Evolutionary conservation across 30 jellyfish, hydroid and myxozoan species (phyloP).

Genomic region (Aurelia sp.): DNA sequence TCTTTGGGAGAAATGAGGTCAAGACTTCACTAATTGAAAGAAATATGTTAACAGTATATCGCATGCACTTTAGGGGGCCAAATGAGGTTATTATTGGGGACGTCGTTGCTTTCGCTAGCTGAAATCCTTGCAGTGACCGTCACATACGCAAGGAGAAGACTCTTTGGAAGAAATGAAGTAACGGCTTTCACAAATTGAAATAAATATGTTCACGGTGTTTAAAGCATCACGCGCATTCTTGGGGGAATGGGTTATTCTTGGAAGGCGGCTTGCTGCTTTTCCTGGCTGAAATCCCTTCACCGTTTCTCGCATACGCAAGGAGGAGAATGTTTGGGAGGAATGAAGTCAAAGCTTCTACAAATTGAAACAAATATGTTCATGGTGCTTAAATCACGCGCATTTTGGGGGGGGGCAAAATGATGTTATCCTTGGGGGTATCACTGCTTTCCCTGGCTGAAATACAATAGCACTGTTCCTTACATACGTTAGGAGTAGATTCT

Average conservation of each 20-base stretch:
- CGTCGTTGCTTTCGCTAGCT: constrained; percentile 40
- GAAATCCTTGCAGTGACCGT: constrained; percentile 31
- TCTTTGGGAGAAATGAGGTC: too few species aligned
- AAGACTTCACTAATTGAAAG: too few species aligned
- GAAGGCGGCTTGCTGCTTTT: constrained; percentile 46
- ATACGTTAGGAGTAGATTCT: too few species aligned
- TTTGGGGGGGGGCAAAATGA: constrained; percentile 59
- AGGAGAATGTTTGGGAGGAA: too few species aligned
- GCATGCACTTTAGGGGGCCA: constrained; percentile 58
- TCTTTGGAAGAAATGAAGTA: neutral
- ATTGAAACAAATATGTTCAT: too few species aligned
- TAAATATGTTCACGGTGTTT: too few species aligned
- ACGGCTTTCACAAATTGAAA: neutral
- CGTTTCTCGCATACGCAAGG: neutral
- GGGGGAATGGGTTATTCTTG: constrained; percentile 53
- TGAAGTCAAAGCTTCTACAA: too few species aligned
- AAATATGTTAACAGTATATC: neutral
- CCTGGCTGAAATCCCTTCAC: constrained; percentile 32
- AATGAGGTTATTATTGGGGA: constrained; percentile 61
- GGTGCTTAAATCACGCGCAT: neutral
- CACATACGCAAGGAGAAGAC: neutral
- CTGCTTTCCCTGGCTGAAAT: constrained; percentile 42
- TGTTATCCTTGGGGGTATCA: constrained; percentile 44
- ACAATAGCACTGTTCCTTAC: constrained; percentile 1
- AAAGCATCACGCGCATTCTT: constrained; percentile 1